A percentile compares a stretch with the other conserved stretches of the same genome.
Evolutionary conservation across 2,113 vertebrate species (phyloP).

Genomic region (Pandion haliaetus): DNA sequence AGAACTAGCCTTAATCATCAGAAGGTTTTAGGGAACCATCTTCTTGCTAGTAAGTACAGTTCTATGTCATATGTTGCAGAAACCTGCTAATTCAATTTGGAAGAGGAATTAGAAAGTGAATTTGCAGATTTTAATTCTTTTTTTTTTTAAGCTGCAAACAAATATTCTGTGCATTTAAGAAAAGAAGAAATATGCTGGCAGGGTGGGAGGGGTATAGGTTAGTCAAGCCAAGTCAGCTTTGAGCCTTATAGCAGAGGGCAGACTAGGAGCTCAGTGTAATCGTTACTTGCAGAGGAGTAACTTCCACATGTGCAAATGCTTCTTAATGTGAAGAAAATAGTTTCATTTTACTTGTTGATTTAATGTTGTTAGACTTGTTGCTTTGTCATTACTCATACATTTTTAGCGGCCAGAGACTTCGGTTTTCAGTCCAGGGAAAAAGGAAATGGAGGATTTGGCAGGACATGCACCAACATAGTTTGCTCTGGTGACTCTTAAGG

Average conservation of each 20-base stretch:
- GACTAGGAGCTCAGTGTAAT: neutral
- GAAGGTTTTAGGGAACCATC: neutral
- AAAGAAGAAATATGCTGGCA: neutral
- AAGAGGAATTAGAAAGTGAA: neutral
- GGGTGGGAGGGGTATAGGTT: accelerated
- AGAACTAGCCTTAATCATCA: neutral
- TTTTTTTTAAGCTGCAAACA: neutral
- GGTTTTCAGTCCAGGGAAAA: neutral
- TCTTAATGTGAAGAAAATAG: neutral
- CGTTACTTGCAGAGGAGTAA: neutral
- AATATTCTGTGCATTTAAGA: neutral
- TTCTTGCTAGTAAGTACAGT: neutral
- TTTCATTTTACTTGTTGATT: neutral
- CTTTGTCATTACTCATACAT: neutral
- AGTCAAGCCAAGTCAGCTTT: neutral
- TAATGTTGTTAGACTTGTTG: neutral
- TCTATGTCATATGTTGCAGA: accelerated
- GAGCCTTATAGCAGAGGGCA: neutral
- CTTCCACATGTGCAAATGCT: neutral
- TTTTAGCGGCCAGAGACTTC: neutral
- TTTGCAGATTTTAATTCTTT: neutral
- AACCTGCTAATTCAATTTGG: neutral
- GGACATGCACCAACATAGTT: neutral
- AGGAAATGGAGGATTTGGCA: neutral
- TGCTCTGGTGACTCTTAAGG: neutral